Evolutionary conservation across 2,113 vertebrate species (phyloP).

Genomic region (Tor tambroides): DNA sequence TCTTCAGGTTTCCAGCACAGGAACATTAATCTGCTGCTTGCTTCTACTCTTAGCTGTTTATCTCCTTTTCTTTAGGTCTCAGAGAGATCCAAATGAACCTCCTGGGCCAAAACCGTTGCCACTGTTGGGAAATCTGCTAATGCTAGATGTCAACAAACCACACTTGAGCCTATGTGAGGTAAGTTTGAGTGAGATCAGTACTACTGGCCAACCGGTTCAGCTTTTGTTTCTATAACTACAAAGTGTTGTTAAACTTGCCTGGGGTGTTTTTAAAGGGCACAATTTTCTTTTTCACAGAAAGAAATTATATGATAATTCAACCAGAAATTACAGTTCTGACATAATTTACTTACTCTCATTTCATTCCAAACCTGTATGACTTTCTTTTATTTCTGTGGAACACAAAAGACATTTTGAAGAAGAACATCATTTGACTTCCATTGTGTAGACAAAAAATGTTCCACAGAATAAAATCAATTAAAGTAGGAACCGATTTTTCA

Average conservation of each 20-base stretch:
- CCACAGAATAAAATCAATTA: too few relatives aligned
- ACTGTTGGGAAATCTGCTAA: constrained; percentile 67
- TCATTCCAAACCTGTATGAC: too few relatives aligned
- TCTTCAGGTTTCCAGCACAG: constrained; percentile 35
- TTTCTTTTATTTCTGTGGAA: too few relatives aligned
- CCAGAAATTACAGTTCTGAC: not conserved
- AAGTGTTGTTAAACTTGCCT: not conserved
- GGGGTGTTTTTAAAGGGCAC: not conserved
- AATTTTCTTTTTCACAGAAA: not conserved
- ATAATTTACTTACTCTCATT: too few relatives aligned
- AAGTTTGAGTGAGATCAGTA: not conserved
- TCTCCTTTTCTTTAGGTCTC: constrained; percentile 32
- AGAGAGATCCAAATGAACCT: constrained; percentile 49
- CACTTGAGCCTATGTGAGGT: constrained; percentile 57
- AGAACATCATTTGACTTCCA: too few relatives aligned
- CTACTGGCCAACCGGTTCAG: not conserved
- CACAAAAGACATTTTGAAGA: too few relatives aligned
- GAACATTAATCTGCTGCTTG: constrained; percentile 36
- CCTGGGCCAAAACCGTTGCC: constrained; percentile 60
- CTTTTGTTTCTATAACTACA: not conserved
- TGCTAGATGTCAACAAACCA: constrained; percentile 59
- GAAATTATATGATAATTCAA: not conserved
- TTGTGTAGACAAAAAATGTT: too few relatives aligned
- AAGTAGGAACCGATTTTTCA: too few relatives aligned
- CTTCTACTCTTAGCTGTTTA: constrained; percentile 47